These are phyloP conservation scores for Tetramorium bicarinatum DNA, from an alignment of 2,888 invertebrate genomes.

Conservation along the genomic window DNA sequence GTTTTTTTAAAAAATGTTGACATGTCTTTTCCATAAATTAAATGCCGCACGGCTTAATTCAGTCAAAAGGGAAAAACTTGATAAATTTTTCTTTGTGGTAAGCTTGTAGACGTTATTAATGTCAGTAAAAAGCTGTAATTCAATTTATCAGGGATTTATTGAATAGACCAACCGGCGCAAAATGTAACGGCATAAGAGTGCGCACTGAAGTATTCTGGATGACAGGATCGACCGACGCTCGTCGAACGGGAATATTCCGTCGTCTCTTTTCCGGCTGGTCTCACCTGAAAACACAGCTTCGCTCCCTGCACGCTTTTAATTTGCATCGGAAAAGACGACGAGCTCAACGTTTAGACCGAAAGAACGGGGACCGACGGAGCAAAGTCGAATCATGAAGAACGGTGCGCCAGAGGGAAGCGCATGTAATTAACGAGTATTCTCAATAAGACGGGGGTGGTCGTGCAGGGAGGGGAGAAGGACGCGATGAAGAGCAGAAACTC, in stretches of 20 bases:
- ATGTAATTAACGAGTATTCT: conserved; percentile 82
- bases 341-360: conserved; percentile 59
- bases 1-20: background rate
- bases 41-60: background rate
- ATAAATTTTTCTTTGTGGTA: background rate
- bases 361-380: conserved; percentile 47
- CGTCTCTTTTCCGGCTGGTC: conserved; percentile 73
- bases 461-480: conserved; percentile 52
- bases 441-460: conserved; percentile 76
- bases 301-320: conserved; percentile 61
- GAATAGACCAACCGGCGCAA: background rate
- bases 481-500: conserved; percentile 56
- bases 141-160: conserved; percentile 29
- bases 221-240: conserved; percentile 57
- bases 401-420: conserved; percentile 58
- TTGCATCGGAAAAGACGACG: conserved; percentile 58
- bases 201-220: conserved; percentile 59
- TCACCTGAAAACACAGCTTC: conserved; percentile 72
- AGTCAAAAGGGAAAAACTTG: background rate
- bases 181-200: background rate
- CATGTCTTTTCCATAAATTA: background rate
- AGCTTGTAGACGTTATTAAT: background rate
- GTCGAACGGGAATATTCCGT: conserved; percentile 64
- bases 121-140: conserved; percentile 8
- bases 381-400: conserved; percentile 55